These are phyloP conservation scores for Scrobipalpa atriplicella DNA, from an alignment of 2,888 invertebrate species.

Conservation along the genomic window DNA sequence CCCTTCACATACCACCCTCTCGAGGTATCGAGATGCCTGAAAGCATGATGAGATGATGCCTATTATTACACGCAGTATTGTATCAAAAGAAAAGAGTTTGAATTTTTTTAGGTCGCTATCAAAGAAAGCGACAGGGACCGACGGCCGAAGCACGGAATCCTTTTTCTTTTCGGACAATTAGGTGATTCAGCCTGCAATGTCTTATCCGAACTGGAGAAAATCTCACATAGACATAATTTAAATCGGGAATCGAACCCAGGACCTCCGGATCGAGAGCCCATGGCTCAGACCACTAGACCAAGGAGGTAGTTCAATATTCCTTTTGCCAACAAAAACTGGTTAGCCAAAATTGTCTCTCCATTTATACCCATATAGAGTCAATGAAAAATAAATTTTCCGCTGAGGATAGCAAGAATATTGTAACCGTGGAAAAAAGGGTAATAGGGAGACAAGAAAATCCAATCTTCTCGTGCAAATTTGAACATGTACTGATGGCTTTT, in stretches of 20 bases:
- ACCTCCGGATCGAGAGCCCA: no score
- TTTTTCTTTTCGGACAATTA: no score
- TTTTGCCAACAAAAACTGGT: neutral
- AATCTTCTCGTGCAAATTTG: slow-evolving; percentile 31
- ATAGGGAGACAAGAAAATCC: slow-evolving; percentile 31
- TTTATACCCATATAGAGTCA: slow-evolving; percentile 18
- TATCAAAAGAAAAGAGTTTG: neutral
- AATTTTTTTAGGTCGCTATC: no score
- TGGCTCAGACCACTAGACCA: no score
- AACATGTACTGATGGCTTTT: slow-evolving; percentile 27
- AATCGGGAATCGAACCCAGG: no score
- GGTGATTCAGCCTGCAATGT: no score
- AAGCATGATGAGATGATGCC: no score
- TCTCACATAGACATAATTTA: no score
- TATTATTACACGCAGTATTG: neutral
- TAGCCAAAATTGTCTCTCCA: slow-evolving; percentile 21
- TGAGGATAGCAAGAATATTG: slow-evolving; percentile 22
- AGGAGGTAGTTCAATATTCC: neutral
- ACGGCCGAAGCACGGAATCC: no score
- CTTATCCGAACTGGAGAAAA: no score
- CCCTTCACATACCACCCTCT: slow-evolving; percentile 1
- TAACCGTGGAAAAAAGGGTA: slow-evolving; percentile 26
- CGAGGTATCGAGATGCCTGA: slow-evolving; percentile 5
- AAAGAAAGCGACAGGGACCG: no score
- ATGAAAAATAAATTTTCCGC: slow-evolving; percentile 26